Evolutionary conservation across 2,888 invertebrate species (phyloP), one percentile per base, ranked within the genome.

Genomic region (Drosophila longiperda): DNA sequence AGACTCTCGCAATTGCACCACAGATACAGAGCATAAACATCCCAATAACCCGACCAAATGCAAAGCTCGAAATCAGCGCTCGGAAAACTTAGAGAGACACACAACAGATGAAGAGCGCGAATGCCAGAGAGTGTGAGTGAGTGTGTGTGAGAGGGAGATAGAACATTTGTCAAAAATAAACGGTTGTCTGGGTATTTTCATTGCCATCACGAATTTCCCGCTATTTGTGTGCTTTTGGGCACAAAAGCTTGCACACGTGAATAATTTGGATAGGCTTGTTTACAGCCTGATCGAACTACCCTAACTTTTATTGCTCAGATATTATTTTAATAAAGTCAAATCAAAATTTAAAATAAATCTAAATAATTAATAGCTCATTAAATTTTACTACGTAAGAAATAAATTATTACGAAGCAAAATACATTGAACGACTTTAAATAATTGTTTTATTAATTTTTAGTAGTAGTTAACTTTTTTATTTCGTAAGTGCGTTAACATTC

Each of bases 41-140:
- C 75, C 75, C 75, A 78, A 55, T 59, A 79, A 80, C 70, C 77
- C 80, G 77, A 76, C 73, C 69, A 65, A 62, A 63, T 65, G 36
- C 64, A 67, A 80, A 81, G 76, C 78, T 80, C 82, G 45, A 70
- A 80, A 68, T 77, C 73, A 83, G 86, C 69, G 83, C 75, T 73
- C 60, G 59, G 45, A 70, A 70, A 74, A 67, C 60, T 29, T 9
- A 20, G 52, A 68, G 67, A 63, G 69, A 59, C 7, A 40, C 23
- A 45, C 45, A 29, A 33, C 20, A 42, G 32, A 23, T 23, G 38
- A n/a, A 48, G 17, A 26, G 50, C 29, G 36, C 26, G 20, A 26
- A 20, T 23, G 12, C 23, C 34, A 0, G 36, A 15, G 36, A 20
- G 5, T 23, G 23, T 11, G 29, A 26, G 38, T 3, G 45, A 23